A percentile compares a stretch with the other conserved stretches of the same genome.
Conservation (phyloP, 2,888 invertebrate species). For the Chymomyza fuscimana region DNA sequence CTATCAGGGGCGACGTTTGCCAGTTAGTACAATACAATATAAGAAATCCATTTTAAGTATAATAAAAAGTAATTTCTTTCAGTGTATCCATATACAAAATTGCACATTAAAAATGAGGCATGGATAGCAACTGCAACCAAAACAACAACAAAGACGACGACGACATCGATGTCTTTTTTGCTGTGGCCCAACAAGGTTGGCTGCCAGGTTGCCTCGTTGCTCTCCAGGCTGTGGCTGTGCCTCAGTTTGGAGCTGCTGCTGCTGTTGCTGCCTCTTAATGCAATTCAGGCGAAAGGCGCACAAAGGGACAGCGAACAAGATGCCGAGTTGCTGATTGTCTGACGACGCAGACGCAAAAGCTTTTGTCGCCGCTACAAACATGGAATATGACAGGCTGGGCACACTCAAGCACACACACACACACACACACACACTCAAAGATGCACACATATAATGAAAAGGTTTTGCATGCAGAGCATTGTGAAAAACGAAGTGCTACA, state of each 20-base stretch:
- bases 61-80: background rate
- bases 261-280: conserved; percentile 49
- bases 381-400: conserved; percentile 68
- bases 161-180: conserved; percentile 57
- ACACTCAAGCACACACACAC: background rate
- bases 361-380: conserved; percentile 72
- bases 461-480: conserved; percentile 64
- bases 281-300: conserved; percentile 72
- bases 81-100: conserved; percentile 45
- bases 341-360: conserved; percentile 50
- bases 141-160: background rate
- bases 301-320: conserved; percentile 73
- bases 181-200: conserved; percentile 65
- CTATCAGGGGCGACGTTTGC: too few relatives aligned
- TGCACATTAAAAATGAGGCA: conserved; percentile 70
- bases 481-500: conserved; percentile 58
- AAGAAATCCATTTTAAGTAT: too few relatives aligned
- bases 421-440: background rate
- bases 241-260: conserved; percentile 13
- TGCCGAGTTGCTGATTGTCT: conserved; percentile 72
- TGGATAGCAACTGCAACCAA: conserved; percentile 45
- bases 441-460: background rate
- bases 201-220: conserved; percentile 2
- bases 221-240: background rate
- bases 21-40: too few relatives aligned